Evolutionary conservation across 2,888 invertebrate genomes (phyloP), one percentile per base, ranked within the genome.

Genomic region (Nomada flava): DNA sequence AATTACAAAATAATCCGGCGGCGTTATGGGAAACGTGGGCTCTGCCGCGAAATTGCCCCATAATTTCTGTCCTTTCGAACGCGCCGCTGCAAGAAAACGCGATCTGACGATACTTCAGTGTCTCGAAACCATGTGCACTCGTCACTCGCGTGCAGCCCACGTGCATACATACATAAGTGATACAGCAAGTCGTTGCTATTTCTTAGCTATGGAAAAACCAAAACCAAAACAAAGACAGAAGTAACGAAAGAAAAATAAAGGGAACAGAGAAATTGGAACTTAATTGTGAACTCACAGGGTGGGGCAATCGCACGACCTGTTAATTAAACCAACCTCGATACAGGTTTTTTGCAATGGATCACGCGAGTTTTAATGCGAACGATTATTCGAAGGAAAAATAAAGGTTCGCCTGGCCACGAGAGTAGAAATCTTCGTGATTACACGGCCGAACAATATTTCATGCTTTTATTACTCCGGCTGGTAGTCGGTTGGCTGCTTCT

Each of bases 61-160:
- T 75, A 82, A 80, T 80, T 79, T 79, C 81, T 81, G 69, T 74
- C 72, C 79, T 80, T 67, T 59, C 80, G 68, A 69, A 74, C 47
- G 67, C 50, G 53, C 52, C 44, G 42, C 44, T 57, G 50, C 67
- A 52, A 52, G 68, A 47, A 70, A 70, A 75, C 73, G 74, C 65
- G 70, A 80, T 64, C 80, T 13, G 69, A n/a, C 79, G 20, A 53
- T 53, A 70, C 69, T 60, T 65, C 69, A 18, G 47, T 10, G 59
- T 69, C 73, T 78, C 68, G 65, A 60, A 79, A 59, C 29, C 63
- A 68, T 64, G 68, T 74, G 65, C 74, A 73, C 57, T 73, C 72
- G 36, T 68, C 57, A 78, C n/a, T 73, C 59, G 69, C 60, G 64
- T 60, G 59, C 68, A n/a, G 0, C n/a, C 15, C 7, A 36, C 36